A percentile compares a stretch with the other conserved stretches of the same genome.
Evolutionary conservation across 2,888 invertebrate species (phyloP).

Genomic region (Eupithecia centaureata): DNA sequence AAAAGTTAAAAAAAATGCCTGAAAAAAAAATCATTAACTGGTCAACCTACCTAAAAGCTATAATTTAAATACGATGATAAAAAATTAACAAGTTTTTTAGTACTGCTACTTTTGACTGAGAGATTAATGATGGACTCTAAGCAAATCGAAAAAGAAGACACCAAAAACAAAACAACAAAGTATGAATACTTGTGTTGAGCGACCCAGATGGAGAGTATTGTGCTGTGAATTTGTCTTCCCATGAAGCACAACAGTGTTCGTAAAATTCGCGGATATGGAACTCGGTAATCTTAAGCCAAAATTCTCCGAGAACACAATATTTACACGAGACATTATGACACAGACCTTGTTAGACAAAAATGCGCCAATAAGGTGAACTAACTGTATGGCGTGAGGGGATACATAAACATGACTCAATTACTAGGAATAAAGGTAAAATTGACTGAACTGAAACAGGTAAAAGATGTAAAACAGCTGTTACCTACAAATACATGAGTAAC

Average conservation of each 20-base stretch:
- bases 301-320: not conserved
- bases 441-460: constrained; percentile 51
- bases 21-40: too few species aligned
- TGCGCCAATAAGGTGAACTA: constrained; percentile 33
- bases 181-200: not conserved
- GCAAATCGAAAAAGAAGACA: not conserved
- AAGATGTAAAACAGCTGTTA: constrained; percentile 35
- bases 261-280: not conserved
- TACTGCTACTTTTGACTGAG: not conserved
- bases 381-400: constrained; percentile 32
- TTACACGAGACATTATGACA: not conserved
- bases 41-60: too few species aligned
- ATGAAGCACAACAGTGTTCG: not conserved
- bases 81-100: constrained; percentile 23
- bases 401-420: constrained; percentile 50
- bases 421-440: constrained; percentile 45
- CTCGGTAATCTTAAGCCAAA: not conserved
- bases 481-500: constrained; percentile 23
- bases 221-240: not conserved
- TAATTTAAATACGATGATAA: too few species aligned
- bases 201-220: not conserved
- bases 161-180: not conserved
- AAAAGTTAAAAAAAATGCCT: too few species aligned
- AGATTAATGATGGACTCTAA: not conserved
- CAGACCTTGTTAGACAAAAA: not conserved